Conservation (phyloP, 2,797 vertebrate species). For the Galago senegalensis region DNA sequence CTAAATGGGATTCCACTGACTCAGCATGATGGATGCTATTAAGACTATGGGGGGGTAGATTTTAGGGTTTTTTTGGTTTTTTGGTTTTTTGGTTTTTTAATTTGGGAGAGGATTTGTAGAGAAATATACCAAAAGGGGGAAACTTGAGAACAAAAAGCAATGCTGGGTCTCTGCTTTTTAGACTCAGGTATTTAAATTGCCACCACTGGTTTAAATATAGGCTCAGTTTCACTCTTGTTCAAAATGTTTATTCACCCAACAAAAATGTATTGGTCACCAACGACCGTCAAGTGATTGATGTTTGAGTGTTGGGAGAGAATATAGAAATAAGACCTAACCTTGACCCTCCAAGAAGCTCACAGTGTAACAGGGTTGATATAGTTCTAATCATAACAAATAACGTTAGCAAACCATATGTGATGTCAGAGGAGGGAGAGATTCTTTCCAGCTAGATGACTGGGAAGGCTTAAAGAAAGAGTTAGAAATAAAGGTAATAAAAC, state of each 20-base stretch:
- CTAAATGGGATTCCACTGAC: background rate
- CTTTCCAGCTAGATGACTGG: background rate
- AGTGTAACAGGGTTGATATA: background rate
- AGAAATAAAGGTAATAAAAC: constrained; percentile 31
- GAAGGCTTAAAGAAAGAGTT: constrained; percentile 9
- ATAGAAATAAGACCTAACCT: background rate
- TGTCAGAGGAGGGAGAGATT: background rate
- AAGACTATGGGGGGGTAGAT: background rate
- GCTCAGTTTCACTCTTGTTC: background rate
- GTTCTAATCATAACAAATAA: background rate
- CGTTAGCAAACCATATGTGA: background rate
- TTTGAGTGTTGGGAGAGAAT: background rate
- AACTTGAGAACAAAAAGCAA: background rate
- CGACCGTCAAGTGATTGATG: background rate
- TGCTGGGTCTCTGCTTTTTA: background rate
- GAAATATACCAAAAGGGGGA: background rate
- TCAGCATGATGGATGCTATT: background rate
- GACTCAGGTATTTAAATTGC: background rate
- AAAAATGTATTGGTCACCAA: background rate
- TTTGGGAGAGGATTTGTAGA: background rate
- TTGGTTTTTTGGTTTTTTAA: no score
- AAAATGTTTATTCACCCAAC: background rate
- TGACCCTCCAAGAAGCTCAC: background rate
- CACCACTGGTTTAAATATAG: background rate
- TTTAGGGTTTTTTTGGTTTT: no score